Evolutionary conservation across 2,888 invertebrate species (phyloP).

Genomic region (Panopea generosa): DNA sequence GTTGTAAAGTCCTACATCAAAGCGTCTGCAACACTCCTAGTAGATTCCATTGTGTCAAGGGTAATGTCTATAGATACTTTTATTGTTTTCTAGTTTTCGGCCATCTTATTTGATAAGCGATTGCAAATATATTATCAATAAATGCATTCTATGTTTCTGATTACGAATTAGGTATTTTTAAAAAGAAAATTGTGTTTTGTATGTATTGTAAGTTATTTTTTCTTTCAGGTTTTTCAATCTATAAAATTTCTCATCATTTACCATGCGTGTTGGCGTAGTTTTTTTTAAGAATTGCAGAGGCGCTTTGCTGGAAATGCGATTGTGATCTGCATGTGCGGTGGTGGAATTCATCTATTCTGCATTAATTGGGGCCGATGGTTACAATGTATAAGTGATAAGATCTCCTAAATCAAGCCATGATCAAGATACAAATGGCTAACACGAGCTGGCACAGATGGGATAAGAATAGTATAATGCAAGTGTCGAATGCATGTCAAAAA

Average conservation of each 20-base stretch:
- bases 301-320: too few species aligned
- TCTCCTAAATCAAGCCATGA: constrained; percentile 32
- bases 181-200: too few species aligned
- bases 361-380: constrained; percentile 43
- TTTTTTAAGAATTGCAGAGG: too few species aligned
- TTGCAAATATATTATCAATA: too few species aligned
- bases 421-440: constrained; percentile 26
- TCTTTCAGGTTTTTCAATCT: too few species aligned
- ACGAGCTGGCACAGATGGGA: constrained; percentile 46
- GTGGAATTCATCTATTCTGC: constrained; percentile 7
- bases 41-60: constrained; percentile 8
- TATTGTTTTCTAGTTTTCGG: constrained; percentile 1
- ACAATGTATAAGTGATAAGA: constrained; percentile 40
- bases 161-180: too few species aligned
- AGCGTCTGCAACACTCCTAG: background rate
- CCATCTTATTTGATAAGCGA: too few species aligned
- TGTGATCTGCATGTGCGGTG: too few species aligned
- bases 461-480: constrained; percentile 50
- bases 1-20: background rate
- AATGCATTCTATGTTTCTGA: too few species aligned
- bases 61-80: constrained; percentile 6
- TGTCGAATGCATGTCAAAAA: constrained; percentile 40
- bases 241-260: too few species aligned
- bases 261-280: too few species aligned
- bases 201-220: too few species aligned